phyloP scores from a whole-genome alignment of 1,140 invertebrate species.

The Catajapyx aquilonaris region DNA sequence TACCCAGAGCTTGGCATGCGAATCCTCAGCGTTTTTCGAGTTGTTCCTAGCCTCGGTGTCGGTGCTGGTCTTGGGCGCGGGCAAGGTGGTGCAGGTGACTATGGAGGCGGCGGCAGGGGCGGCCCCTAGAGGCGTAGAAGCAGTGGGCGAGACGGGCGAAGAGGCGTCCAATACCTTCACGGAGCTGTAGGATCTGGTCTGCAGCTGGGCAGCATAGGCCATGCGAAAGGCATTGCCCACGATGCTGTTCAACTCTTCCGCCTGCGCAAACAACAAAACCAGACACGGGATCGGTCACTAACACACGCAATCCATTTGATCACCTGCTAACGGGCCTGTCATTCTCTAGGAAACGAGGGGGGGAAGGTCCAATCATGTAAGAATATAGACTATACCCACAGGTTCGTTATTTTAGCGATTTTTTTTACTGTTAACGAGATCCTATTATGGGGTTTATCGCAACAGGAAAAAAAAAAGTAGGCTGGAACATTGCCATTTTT shows the following conservation, averaged over 20 bases:
- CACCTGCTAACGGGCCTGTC: no score
- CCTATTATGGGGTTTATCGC: no score
- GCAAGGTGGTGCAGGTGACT: slow-evolving; percentile 25
- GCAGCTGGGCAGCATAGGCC: slow-evolving; percentile 68
- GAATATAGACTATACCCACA: no score
- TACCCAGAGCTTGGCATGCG: no score
- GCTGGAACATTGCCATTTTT: no score
- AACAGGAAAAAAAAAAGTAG: no score
- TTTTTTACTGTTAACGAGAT: no score
- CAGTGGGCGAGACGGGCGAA: slow-evolving; percentile 8
- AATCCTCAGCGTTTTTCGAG: no score
- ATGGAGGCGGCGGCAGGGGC: slow-evolving; percentile 13
- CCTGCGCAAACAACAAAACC: slow-evolving; percentile 31
- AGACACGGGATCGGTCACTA: slow-evolving; percentile 9
- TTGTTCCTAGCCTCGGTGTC: slow-evolving; percentile 24
- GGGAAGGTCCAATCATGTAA: no score
- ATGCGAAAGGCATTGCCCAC: slow-evolving; percentile 81
- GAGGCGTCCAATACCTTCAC: slow-evolving; percentile 20
- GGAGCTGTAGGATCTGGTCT: slow-evolving; percentile 26
- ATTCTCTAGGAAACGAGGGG: no score
- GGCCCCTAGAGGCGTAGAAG: slow-evolving; percentile 1
- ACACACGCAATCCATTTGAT: no score
- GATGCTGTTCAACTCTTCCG: slow-evolving; percentile 66
- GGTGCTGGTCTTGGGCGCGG: slow-evolving; percentile 20
- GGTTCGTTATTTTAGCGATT: no score